phyloP scores from a whole-genome alignment of 2,113 vertebrate species.

The Origma solitaria region DNA sequence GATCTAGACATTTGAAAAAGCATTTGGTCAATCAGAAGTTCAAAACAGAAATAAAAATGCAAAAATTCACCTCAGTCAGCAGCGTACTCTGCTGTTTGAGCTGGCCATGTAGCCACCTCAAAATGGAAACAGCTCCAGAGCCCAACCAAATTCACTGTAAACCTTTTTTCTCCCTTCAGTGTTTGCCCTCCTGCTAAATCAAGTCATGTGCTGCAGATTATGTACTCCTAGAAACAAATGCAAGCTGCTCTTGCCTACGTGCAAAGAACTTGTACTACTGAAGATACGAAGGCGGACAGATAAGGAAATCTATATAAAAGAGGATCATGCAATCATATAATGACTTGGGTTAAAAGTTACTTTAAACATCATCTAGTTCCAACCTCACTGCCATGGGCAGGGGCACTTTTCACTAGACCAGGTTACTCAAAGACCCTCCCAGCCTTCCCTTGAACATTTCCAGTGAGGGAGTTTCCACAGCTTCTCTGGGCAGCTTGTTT shows the following conservation, averaged over 20 bases:
- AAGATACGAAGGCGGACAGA: not conserved
- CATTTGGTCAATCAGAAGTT: not conserved
- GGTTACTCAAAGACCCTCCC: not conserved
- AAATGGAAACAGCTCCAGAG: not conserved
- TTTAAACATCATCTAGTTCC: not conserved
- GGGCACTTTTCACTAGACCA: not conserved
- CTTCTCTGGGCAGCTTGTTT: not conserved
- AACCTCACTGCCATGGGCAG: rapidly evolving
- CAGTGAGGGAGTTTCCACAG: not conserved
- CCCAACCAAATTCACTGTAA: not conserved
- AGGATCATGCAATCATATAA: not conserved
- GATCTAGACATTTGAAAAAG: not conserved
- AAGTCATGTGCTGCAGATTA: not conserved
- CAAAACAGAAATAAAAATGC: not conserved
- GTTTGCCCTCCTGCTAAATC: not conserved
- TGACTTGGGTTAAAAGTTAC: not conserved
- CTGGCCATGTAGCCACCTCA: not conserved
- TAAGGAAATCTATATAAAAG: not conserved
- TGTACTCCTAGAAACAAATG: not conserved
- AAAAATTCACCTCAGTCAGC: not conserved
- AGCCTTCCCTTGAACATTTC: not conserved
- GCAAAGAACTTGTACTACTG: not conserved
- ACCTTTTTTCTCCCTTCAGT: not conserved
- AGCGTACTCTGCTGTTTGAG: too few species aligned
- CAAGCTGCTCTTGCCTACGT: not conserved